Evolutionary conservation across 2,797 vertebrate species (phyloP).

Genomic region (Myoxocephalus aenaeus): DNA sequence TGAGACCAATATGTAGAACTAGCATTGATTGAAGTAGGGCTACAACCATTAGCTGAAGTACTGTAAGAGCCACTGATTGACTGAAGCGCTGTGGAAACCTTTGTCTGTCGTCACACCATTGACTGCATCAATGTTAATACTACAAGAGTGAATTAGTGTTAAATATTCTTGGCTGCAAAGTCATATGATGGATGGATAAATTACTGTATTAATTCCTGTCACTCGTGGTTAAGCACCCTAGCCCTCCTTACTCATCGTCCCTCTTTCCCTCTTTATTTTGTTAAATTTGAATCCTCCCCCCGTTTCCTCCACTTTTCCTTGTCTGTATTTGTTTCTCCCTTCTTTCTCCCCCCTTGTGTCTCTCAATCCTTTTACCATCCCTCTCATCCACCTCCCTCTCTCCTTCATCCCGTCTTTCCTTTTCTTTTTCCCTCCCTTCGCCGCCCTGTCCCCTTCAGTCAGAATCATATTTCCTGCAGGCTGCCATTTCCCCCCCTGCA

Average conservation of each 20-base stretch:
- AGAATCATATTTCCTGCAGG: slow-evolving; percentile 41
- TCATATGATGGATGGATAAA: slow-evolving; percentile 46
- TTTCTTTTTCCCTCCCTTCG: slow-evolving; percentile 15
- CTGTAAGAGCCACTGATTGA: slow-evolving; percentile 1
- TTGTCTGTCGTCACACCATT: slow-evolving; percentile 13
- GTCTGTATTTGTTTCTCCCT: neutral
- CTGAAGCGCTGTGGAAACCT: slow-evolving; percentile 3
- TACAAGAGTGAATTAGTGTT: slow-evolving; percentile 31
- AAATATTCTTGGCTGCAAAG: slow-evolving; percentile 30
- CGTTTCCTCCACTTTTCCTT: neutral
- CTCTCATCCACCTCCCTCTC: neutral
- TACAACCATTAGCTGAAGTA: neutral
- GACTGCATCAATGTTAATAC: slow-evolving; percentile 21
- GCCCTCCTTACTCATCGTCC: slow-evolving; percentile 9
- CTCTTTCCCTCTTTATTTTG: neutral
- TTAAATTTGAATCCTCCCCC: slow-evolving; percentile 14
- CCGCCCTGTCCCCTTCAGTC: slow-evolving; percentile 28
- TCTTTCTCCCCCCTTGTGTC: slow-evolving; percentile 1
- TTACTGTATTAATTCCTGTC: slow-evolving; percentile 49
- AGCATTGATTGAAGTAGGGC: neutral
- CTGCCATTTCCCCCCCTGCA: slow-evolving; percentile 12
- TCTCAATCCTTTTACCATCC: slow-evolving; percentile 4
- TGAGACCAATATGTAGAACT: neutral
- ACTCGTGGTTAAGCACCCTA: slow-evolving; percentile 32
- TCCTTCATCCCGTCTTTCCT: neutral